Conservation (phyloP, 2,797 vertebrate species). For the Labeo calbasu region DNA sequence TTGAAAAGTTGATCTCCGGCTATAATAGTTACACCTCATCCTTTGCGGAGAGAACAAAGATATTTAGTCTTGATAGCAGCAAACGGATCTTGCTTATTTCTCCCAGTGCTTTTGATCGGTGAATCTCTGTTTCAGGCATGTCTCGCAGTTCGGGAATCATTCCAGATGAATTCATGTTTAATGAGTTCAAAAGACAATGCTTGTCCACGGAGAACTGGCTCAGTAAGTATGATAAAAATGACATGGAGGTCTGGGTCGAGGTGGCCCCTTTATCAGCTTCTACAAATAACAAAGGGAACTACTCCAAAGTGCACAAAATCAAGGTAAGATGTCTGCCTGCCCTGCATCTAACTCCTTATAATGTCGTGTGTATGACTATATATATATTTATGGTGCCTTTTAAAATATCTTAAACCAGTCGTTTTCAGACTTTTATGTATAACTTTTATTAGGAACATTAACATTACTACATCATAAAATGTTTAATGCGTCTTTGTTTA, state of each 20-base stretch:
- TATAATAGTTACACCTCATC: slow-evolving; percentile 47
- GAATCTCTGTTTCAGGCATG: slow-evolving; percentile 54
- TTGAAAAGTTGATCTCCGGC: slow-evolving; percentile 52
- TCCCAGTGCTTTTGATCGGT: not conserved
- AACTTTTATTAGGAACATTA: not conserved
- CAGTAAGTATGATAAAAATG: slow-evolving; percentile 73
- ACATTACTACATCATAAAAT: not conserved
- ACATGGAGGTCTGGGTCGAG: slow-evolving; percentile 80
- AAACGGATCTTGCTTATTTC: not conserved
- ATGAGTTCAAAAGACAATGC: slow-evolving; percentile 77
- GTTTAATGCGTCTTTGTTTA: not conserved
- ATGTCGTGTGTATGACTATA: not conserved
- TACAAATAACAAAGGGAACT: slow-evolving; percentile 44
- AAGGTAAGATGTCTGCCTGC: slow-evolving; percentile 70
- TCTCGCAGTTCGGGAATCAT: slow-evolving; percentile 66
- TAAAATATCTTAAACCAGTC: not conserved
- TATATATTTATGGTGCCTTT: not conserved
- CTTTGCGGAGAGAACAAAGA: not conserved
- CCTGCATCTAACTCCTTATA: not conserved
- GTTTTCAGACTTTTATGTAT: not conserved
- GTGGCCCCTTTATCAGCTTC: slow-evolving; percentile 41
- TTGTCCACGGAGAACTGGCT: slow-evolving; percentile 73
- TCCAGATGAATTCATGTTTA: slow-evolving; percentile 74
- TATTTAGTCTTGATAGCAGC: not conserved
- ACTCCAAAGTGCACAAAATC: slow-evolving; percentile 77